These are phyloP conservation scores for Diarsia brunnea DNA, from an alignment of 2,888 invertebrate genomes.

Conservation along the genomic window DNA sequence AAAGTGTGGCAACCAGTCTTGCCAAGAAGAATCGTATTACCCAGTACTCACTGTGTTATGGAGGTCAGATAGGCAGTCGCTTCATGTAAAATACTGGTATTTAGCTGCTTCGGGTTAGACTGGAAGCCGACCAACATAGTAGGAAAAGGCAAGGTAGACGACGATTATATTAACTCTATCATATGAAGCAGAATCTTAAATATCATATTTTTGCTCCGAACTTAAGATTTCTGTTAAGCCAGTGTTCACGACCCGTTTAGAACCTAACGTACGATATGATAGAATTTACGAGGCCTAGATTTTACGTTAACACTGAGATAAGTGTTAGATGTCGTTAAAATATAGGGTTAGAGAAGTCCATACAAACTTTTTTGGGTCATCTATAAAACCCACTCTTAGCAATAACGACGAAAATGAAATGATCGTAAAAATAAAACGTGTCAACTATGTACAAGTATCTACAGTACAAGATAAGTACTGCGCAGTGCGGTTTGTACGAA, in stretches of 20 bases:
- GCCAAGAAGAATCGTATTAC: too few species aligned
- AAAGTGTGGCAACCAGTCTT: too few species aligned
- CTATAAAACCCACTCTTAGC: slow-evolving; percentile 18
- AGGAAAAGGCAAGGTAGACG: too few species aligned
- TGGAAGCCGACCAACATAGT: too few species aligned
- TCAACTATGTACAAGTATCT: neutral
- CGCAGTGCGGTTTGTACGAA: slow-evolving; percentile 7
- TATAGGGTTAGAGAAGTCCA: neutral
- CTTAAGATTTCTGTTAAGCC: neutral
- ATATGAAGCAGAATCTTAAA: neutral
- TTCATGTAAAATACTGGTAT: too few species aligned
- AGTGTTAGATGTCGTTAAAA: slow-evolving; percentile 9
- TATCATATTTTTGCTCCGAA: neutral
- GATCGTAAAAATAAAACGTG: slow-evolving; percentile 19
- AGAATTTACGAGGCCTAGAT: slow-evolving; percentile 13
- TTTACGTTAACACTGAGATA: slow-evolving; percentile 18
- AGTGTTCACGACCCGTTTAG: neutral
- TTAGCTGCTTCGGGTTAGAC: too few species aligned
- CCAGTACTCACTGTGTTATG: too few species aligned
- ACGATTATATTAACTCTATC: too few species aligned
- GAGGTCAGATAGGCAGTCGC: too few species aligned
- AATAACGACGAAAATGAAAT: slow-evolving; percentile 24
- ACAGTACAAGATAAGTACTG: neutral
- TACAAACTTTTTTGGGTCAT: slow-evolving; percentile 4
- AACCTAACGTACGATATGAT: neutral